Evolutionary conservation across 2,888 invertebrate genomes (phyloP), one percentile per base, ranked within the genome.

Genomic region (Troides oblongomaculatus): DNA sequence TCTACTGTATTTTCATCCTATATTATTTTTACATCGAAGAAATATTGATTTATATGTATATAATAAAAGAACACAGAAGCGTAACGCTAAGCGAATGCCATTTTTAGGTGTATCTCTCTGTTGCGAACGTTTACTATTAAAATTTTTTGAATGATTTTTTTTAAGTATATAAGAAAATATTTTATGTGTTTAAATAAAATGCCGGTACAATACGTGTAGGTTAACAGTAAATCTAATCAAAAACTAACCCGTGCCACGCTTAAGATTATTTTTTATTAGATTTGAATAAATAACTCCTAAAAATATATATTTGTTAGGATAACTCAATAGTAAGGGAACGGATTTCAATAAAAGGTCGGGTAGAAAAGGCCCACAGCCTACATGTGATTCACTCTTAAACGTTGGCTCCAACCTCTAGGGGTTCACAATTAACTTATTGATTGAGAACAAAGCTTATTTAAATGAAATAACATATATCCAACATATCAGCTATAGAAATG

Each of bases 291-390:
- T 10, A 14, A 2, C 1, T 14, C 2, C 14, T 12, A 14, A 46
- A 46, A 46, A 46, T 14, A 46, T 14, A 46, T 14, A 46, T 46
- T 46, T 46, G 43, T 46, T 3, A 46, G 14, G 53, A 53, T 12
- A n/a, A n/a, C n/a, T 53, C 53, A n/a, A 53, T 53, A 58, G 23
- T 58, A n/a, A 69, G 71, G 58, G 58, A 72, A 65, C 25, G 62
- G 58, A 65, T 71, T 72, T 66, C 65, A 66, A 74, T 67, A 67
- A 63, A 68, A 25, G 30, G 25, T 58, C 58, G 58, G 25, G 43
- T 59, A 63, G 36, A 62, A 68, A 63, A 57, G 50, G 62, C 39
- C 60, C 36, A 30, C 30, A 25, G 30, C n/a, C 21, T 46, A 18
- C n/a, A 59, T 43, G 18, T 53, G 68, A 68, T 39, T 59, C 67